A percentile compares a stretch with the other conserved stretches of the same genome.
Evolutionary conservation across 2,888 invertebrate genomes (phyloP).

Genomic region (Oeneis ivallda): DNA sequence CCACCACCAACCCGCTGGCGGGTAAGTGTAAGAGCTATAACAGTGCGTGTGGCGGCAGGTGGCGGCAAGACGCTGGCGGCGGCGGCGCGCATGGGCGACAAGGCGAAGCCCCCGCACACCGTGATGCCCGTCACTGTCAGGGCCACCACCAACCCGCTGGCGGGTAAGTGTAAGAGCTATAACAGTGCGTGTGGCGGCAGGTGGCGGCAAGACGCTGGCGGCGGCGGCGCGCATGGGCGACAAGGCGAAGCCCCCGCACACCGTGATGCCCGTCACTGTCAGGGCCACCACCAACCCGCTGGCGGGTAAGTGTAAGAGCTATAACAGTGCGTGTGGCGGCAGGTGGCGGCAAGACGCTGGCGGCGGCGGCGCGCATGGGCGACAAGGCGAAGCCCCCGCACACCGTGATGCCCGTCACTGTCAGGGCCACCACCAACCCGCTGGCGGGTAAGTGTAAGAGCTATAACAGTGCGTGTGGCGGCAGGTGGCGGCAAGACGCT

Average conservation of each 20-base stretch:
- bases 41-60: slow-evolving; percentile 71
- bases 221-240: slow-evolving; percentile 87
- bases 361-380: slow-evolving; percentile 87
- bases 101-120: slow-evolving; percentile 72
- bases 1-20: slow-evolving; percentile 73
- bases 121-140: slow-evolving; percentile 58
- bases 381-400: slow-evolving; percentile 78
- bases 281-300: slow-evolving; percentile 72
- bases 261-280: slow-evolving; percentile 55
- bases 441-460: no score
- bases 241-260: slow-evolving; percentile 75
- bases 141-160: slow-evolving; percentile 72
- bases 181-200: slow-evolving; percentile 59
- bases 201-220: slow-evolving; percentile 92
- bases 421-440: slow-evolving; percentile 72
- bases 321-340: neutral
- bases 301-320: no score
- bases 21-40: no score
- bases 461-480: neutral
- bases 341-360: slow-evolving; percentile 94
- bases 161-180: no score
- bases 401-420: slow-evolving; percentile 52
- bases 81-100: slow-evolving; percentile 85
- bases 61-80: slow-evolving; percentile 93
- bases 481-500: slow-evolving; percentile 92